Conservation (phyloP, 2,888 invertebrate genomes). For the Drosophila infuscata region DNA sequence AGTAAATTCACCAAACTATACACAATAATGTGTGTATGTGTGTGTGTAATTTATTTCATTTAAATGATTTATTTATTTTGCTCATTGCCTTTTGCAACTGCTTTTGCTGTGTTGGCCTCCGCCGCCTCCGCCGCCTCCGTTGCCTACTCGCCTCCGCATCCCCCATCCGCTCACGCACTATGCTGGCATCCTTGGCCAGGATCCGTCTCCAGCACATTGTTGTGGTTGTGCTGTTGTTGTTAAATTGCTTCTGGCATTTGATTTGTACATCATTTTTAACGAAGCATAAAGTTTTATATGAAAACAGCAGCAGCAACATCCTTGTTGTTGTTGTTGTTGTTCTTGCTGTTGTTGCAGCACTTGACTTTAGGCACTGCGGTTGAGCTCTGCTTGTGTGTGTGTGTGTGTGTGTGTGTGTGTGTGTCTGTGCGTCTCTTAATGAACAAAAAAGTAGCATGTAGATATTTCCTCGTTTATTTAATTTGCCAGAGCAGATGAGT, state of each 20-base stretch:
- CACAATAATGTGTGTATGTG: conserved; percentile 16
- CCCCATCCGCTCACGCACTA: conserved; percentile 1
- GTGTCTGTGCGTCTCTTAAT: conserved; percentile 48
- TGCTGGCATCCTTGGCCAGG: conserved; percentile 39
- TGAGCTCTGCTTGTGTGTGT: conserved; percentile 1
- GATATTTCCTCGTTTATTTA: conserved; percentile 54
- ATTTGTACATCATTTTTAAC: conserved; percentile 79
- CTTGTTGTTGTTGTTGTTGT: conserved; percentile 22
- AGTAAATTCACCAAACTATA: neutral
- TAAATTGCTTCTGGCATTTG: conserved; percentile 78
- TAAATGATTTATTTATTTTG: conserved; percentile 80
- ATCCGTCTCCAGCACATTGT: conserved; percentile 47
- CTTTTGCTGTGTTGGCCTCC: conserved; percentile 34
- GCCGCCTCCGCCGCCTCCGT: neutral
- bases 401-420: neutral
- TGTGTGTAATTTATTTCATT: conserved; percentile 69
- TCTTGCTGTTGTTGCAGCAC: conserved; percentile 31
- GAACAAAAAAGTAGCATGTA: conserved; percentile 67
- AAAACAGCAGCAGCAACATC: conserved; percentile 36
- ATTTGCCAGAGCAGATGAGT: conserved; percentile 21
- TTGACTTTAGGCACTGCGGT: conserved; percentile 54
- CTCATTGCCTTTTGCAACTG: conserved; percentile 69
- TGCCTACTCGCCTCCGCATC: neutral
- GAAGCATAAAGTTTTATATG: conserved; percentile 72
- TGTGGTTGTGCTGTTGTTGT: conserved; percentile 58